Evolutionary conservation across 2,888 invertebrate species (phyloP).

Genomic region (Cheilosia impressa): DNA sequence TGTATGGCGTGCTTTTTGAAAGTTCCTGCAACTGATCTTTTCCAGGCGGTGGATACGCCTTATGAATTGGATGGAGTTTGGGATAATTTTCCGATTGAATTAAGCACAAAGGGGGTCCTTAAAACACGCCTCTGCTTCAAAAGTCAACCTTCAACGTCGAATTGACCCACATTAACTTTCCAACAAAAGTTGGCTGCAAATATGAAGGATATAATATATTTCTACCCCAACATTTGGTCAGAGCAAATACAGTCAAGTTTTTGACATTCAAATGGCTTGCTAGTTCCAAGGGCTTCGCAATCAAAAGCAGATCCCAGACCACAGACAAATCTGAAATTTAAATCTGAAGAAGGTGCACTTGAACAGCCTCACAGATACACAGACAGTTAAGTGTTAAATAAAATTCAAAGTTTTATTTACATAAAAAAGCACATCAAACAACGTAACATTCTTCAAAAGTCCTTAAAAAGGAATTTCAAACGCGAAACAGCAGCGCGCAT

Average conservation of each 20-base stretch:
- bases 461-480: conserved; percentile 64
- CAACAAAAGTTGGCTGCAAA: background rate
- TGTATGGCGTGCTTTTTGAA: background rate
- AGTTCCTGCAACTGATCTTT: too few species aligned
- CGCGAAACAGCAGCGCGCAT: conserved; percentile 8
- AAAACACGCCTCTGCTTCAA: too few species aligned
- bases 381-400: conserved; percentile 58
- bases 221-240: background rate
- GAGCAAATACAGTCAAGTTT: background rate
- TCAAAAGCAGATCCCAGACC: background rate
- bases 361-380: background rate
- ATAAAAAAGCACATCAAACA: conserved; percentile 64
- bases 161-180: background rate
- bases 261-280: conserved; percentile 1
- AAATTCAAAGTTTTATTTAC: conserved; percentile 62
- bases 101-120: too few species aligned
- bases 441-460: conserved; percentile 58
- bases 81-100: background rate
- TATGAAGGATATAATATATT: background rate
- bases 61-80: background rate
- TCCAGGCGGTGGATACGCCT: too few species aligned
- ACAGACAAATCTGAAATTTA: background rate
- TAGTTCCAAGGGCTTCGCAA: conserved; percentile 2
- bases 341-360: conserved; percentile 2
- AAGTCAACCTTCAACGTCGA: background rate